phyloP scores from a whole-genome alignment of 2,888 invertebrate species.

The Drosophila subsilvestris region DNA sequence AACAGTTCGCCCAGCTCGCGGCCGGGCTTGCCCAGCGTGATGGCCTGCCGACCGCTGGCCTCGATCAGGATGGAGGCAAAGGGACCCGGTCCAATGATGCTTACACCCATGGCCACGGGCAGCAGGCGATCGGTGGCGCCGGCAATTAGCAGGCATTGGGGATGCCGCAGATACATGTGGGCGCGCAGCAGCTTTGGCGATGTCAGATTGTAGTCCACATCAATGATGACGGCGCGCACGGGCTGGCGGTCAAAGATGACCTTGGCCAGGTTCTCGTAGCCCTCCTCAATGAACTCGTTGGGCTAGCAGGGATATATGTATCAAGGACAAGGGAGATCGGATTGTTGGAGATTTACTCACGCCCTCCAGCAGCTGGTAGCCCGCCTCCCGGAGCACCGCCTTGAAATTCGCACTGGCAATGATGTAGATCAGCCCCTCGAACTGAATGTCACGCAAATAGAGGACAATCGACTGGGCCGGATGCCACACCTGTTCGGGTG shows the following conservation, averaged over 20 bases:
- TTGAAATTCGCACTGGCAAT: constrained; percentile 82
- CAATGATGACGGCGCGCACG: constrained; percentile 85
- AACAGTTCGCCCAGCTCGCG: constrained; percentile 78
- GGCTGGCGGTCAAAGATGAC: constrained; percentile 75
- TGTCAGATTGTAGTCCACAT: constrained; percentile 84
- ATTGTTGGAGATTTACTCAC: constrained; percentile 65
- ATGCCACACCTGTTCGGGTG: constrained; percentile 80
- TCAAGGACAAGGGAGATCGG: no score
- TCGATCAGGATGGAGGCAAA: constrained; percentile 82
- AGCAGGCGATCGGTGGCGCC: constrained; percentile 84
- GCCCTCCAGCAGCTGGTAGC: constrained; percentile 83
- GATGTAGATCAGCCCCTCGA: constrained; percentile 84
- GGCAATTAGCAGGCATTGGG: constrained; percentile 84
- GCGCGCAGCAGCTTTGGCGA: constrained; percentile 84
- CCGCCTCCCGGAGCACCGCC: constrained; percentile 82
- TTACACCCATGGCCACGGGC: constrained; percentile 73
- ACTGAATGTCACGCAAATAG: constrained; percentile 85
- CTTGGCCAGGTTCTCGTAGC: constrained; percentile 47
- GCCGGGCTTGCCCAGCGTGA: constrained; percentile 85
- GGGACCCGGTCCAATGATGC: constrained; percentile 84
- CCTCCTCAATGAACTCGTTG: constrained; percentile 71
- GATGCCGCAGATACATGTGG: constrained; percentile 82
- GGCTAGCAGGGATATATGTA: constrained; percentile 55
- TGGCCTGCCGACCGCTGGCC: constrained; percentile 79
- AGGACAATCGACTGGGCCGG: constrained; percentile 84